Percentiles rank a stretch among this genome's conserved stretches.
These are phyloP conservation scores for Sebastes alutus DNA, from an alignment of 2,797 vertebrate genomes.

Conservation along the genomic window DNA sequence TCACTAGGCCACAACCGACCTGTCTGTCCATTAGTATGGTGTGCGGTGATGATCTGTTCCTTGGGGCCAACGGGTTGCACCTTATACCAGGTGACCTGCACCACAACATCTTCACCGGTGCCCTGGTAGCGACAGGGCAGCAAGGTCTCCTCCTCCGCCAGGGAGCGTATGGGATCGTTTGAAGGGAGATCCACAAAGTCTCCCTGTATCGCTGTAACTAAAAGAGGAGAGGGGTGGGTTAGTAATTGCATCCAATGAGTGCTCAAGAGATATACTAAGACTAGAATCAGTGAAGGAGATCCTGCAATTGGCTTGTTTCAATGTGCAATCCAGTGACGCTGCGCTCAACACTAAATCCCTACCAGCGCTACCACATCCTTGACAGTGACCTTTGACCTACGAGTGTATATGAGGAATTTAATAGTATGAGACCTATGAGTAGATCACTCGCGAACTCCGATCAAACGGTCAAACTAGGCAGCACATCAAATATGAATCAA, in stretches of 20 bases:
- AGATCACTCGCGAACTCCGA: too few relatives aligned
- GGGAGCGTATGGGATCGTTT: slow-evolving; percentile 27
- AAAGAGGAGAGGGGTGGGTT: neutral
- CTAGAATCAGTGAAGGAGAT: neutral
- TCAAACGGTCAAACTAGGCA: too few relatives aligned
- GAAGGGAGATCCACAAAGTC: slow-evolving; percentile 51
- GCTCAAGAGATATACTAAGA: neutral
- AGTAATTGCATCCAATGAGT: neutral
- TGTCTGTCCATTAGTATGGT: slow-evolving; percentile 59
- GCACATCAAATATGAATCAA: neutral
- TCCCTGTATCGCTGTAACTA: slow-evolving; percentile 46
- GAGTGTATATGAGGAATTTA: neutral
- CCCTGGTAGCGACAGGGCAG: slow-evolving; percentile 85
- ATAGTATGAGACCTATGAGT: neutral
- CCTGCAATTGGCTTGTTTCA: neutral
- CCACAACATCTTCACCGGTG: fast-evolving
- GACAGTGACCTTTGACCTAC: neutral
- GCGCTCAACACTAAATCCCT: neutral
- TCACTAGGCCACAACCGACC: slow-evolving; percentile 43
- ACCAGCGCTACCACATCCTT: neutral
- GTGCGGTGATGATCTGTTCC: slow-evolving; percentile 75
- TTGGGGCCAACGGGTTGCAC: slow-evolving; percentile 25
- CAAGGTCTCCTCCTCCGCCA: slow-evolving; percentile 69
- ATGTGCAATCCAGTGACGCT: neutral
- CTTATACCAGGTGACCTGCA: slow-evolving; percentile 90